These are phyloP conservation scores for Lordiphosa clarofinis DNA, from an alignment of 1,140 invertebrate species.

Conservation along the genomic window DNA sequence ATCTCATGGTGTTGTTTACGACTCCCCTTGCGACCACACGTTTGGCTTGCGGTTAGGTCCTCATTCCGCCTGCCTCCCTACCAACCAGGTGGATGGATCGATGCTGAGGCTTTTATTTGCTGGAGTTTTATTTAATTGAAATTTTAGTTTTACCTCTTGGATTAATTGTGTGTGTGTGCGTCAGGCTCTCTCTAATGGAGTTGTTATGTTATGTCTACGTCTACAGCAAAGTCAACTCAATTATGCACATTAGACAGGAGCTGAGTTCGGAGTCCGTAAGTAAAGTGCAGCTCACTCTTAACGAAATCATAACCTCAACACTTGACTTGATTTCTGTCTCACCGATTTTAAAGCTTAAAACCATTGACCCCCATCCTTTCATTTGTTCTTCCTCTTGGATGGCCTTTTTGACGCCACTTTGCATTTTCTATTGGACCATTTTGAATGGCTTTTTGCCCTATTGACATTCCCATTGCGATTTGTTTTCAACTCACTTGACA, in stretches of 20 bases:
- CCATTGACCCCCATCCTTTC: constrained; percentile 43
- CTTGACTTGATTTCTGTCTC: constrained; percentile 29
- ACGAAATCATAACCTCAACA: constrained; percentile 3
- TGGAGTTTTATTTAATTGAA: constrained; percentile 51
- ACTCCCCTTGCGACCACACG: constrained; percentile 7
- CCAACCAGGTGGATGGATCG: too few relatives aligned
- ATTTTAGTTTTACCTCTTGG: constrained; percentile 45
- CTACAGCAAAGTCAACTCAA: constrained; percentile 42
- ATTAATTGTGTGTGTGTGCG: constrained; percentile 37
- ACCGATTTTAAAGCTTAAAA: constrained; percentile 56
- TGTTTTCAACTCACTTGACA: constrained; percentile 76
- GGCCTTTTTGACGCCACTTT: constrained; percentile 69
- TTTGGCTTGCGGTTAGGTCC: not conserved
- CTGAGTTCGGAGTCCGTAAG: constrained; percentile 14
- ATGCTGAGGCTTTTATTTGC: not conserved
- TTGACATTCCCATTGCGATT: constrained; percentile 74
- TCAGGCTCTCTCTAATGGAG: constrained; percentile 44
- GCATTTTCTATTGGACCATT: constrained; percentile 65
- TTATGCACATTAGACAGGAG: constrained; percentile 54
- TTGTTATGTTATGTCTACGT: constrained; percentile 55
- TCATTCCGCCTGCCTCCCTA: too few relatives aligned
- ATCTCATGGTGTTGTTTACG: constrained; percentile 39
- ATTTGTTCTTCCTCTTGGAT: constrained; percentile 36
- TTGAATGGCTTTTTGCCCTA: constrained; percentile 46
- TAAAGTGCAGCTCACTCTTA: constrained; percentile 2